Evolutionary conservation across 2,888 invertebrate genomes (phyloP).

Genomic region (Cerceris rybyensis): DNA sequence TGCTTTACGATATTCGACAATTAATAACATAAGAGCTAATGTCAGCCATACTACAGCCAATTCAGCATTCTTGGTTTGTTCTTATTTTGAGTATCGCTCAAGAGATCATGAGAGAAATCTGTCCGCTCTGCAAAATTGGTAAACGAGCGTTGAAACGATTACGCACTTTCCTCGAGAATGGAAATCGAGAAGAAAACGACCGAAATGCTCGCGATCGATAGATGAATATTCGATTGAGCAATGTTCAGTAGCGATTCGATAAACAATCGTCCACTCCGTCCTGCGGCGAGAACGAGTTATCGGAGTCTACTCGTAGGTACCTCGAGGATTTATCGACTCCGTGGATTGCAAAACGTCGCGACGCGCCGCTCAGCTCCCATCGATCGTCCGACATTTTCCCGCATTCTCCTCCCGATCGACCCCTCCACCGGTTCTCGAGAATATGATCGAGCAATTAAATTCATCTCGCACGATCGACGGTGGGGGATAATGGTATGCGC

Average conservation of each 20-base stretch:
- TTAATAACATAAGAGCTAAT: no score
- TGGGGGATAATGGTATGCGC: conserved; percentile 48
- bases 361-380: conserved; percentile 12
- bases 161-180: conserved; percentile 31
- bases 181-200: conserved; percentile 45
- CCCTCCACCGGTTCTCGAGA: conserved; percentile 2
- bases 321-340: conserved; percentile 43
- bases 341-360: conserved; percentile 39
- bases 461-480: conserved; percentile 38
- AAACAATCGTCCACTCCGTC: conserved; percentile 43
- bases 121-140: neutral
- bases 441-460: conserved; percentile 60
- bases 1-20: no score
- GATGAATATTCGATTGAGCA: conserved; percentile 45
- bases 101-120: no score
- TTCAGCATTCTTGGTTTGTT: no score
- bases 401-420: conserved; percentile 1
- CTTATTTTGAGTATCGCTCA: no score
- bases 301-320: conserved; percentile 10
- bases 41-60: no score
- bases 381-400: conserved; percentile 56
- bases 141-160: conserved; percentile 37
- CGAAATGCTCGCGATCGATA: conserved; percentile 30
- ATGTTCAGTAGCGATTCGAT: conserved; percentile 57
- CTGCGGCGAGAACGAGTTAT: conserved; percentile 13